phyloP scores from a whole-genome alignment of 2,797 vertebrate genomes.

The Ptychobarbus kaznakovi region DNA sequence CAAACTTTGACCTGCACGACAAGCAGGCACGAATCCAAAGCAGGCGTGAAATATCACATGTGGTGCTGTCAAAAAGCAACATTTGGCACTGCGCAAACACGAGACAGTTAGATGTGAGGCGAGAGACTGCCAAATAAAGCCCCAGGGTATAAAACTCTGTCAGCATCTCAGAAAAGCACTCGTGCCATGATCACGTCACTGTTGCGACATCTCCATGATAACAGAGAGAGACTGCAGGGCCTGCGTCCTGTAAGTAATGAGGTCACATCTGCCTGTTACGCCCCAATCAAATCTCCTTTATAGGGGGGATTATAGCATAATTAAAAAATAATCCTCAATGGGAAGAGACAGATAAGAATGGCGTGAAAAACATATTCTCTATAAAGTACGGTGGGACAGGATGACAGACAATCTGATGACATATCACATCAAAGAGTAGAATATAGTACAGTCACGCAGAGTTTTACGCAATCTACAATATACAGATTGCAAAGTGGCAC shows the following conservation, averaged over 20 bases:
- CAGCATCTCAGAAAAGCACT: slow-evolving; percentile 14
- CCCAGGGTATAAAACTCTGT: slow-evolving; percentile 48
- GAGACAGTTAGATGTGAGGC: slow-evolving; percentile 41
- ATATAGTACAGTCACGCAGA: neutral
- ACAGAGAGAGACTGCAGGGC: neutral
- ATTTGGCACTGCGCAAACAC: slow-evolving; percentile 39
- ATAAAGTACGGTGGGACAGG: neutral
- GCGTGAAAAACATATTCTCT: slow-evolving; percentile 10
- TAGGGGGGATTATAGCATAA: slow-evolving; percentile 53
- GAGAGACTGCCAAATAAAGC: slow-evolving; percentile 51
- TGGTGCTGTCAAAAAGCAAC: slow-evolving; percentile 47
- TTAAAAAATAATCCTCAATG: slow-evolving; percentile 58
- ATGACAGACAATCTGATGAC: slow-evolving; percentile 8
- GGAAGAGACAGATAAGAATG: slow-evolving; percentile 30
- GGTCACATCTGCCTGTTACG: slow-evolving; percentile 52
- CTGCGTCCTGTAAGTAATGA: slow-evolving; percentile 50
- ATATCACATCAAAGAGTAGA: slow-evolving; percentile 5
- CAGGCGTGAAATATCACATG: slow-evolving; percentile 38
- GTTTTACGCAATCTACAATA: neutral
- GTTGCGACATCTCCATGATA: slow-evolving; percentile 22
- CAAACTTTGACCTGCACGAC: slow-evolving; percentile 54
- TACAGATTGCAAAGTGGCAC: neutral
- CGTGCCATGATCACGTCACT: slow-evolving; percentile 35
- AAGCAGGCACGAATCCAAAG: slow-evolving; percentile 41
- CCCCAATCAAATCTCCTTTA: slow-evolving; percentile 51